Evolutionary conservation across 1,140 invertebrate genomes (phyloP), one percentile per base, ranked within the genome.

Genomic region (Archegozetes longisetosus): DNA sequence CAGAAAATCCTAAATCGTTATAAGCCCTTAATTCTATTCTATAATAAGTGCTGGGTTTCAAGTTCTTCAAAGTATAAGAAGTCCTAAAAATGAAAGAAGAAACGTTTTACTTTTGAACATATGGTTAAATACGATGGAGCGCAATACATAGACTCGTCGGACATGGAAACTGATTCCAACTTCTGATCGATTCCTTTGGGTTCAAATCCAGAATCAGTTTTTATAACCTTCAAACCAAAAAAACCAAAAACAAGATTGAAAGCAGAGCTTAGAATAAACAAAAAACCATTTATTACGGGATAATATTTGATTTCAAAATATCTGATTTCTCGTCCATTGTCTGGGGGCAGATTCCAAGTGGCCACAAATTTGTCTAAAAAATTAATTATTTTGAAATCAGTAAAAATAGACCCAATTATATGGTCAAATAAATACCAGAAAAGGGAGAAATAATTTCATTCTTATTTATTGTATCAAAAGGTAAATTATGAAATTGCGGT

Each of bases 321-420:
- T 65, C 88, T 82, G 66, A 94, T 91, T 2, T 81, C 81, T 72
- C 88, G 84, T 2, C 89, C 89, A 72, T 93, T 93, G 68, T 92
- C 83, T 14, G 81, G 79, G 0, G 88, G 86, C 32, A 83, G 79
- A 58, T 78, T 80, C 88, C 88, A 92, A 26, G 32, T 57, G 3
- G 24, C 32, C 2, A 46, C 48, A 57, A 57, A 57, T 24, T 24
- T 51, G 26, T 24, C 1, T 1, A 22, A 51, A 24, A 51, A 51
- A 3, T 3, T 1, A 22, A 51, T 24, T 17, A 24, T 2, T 24
- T 17, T 24, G 2, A 4, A 51, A 2, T 48, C 2, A 48, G 22
- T n/a, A 24, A 51, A 2, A 51, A 1, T 4, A 3, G 14, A 24
- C 26, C 14, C 13, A 3, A 20, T 24, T 2, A 3, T 1, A 22